Evolutionary conservation across 2,797 vertebrate genomes (phyloP).

Genomic region (Amniataba percoides): DNA sequence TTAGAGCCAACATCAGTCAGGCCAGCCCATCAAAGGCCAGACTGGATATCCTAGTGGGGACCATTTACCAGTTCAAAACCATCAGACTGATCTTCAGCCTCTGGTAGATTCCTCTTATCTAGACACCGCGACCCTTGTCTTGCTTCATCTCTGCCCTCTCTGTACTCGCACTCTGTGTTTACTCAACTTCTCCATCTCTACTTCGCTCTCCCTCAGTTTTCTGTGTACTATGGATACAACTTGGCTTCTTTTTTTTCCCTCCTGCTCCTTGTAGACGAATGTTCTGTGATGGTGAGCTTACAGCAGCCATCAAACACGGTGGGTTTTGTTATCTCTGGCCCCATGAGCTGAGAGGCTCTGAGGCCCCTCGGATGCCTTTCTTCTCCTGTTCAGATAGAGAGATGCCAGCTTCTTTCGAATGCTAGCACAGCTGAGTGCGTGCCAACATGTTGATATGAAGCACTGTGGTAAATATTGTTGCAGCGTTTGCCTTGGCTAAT

Average conservation of each 20-base stretch:
- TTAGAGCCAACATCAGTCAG: constrained; percentile 55
- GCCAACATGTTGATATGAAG: constrained; percentile 51
- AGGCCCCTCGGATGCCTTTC: constrained; percentile 52
- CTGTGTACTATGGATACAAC: constrained; percentile 23
- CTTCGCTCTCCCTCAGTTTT: constrained; percentile 14
- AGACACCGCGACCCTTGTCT: constrained; percentile 36
- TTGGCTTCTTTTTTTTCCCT: constrained; percentile 17
- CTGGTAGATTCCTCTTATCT: constrained; percentile 52
- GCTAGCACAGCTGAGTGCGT: constrained; percentile 47
- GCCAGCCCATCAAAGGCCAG: constrained; percentile 58
- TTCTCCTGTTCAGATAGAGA: constrained; percentile 49
- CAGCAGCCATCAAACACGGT: constrained; percentile 58
- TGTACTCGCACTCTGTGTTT: constrained; percentile 23
- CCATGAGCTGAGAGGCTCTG: constrained; percentile 61
- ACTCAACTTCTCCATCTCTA: constrained; percentile 22
- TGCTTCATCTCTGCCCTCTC: constrained; percentile 39
- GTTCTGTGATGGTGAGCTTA: constrained; percentile 52
- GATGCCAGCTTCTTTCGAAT: constrained; percentile 46
- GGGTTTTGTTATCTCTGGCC: constrained; percentile 62
- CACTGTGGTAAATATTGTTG: constrained; percentile 40
- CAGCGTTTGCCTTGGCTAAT: constrained; percentile 36
- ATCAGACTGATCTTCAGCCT: constrained; percentile 52
- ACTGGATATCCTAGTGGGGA: constrained; percentile 39
- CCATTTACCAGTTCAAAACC: constrained; percentile 70
- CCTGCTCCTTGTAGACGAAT: constrained; percentile 31